phyloP scores from a whole-genome alignment of 1,140 invertebrate species.

The Streblospio benedicti region DNA sequence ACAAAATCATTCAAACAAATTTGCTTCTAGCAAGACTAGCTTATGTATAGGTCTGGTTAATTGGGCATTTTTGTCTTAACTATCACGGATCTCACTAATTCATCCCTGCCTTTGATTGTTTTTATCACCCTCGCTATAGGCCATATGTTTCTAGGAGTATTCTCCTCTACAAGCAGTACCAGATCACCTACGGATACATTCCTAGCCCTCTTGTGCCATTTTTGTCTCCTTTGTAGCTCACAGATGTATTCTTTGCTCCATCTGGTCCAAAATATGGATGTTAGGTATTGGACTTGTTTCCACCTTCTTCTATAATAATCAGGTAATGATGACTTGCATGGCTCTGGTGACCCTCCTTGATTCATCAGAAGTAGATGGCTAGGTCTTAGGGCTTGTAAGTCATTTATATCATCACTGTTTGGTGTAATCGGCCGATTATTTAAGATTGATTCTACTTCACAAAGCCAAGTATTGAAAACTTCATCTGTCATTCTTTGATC shows the following conservation, averaged over 20 bases:
- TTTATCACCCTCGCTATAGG: slow-evolving; percentile 13
- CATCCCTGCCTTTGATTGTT: too few species aligned
- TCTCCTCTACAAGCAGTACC: slow-evolving; percentile 21
- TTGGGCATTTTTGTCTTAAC: too few species aligned
- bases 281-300: slow-evolving; percentile 26
- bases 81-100: too few species aligned
- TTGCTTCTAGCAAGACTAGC: too few species aligned
- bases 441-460: background rate
- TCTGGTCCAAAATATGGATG: slow-evolving; percentile 22
- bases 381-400: background rate
- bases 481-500: background rate
- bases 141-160: slow-evolving; percentile 15
- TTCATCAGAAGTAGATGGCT: background rate
- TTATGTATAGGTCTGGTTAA: too few species aligned
- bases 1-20: too few species aligned
- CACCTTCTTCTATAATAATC: slow-evolving; percentile 8
- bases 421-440: background rate
- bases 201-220: slow-evolving; percentile 16
- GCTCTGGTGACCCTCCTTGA: background rate
- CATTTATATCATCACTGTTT: background rate
- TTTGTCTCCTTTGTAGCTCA: slow-evolving; percentile 18
- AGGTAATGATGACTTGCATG: background rate
- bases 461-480: too few species aligned
- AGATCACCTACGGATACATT: slow-evolving; percentile 22
- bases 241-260: slow-evolving; percentile 22